These are phyloP conservation scores for Thrips palmi DNA, from an alignment of 1,140 invertebrate genomes.

Conservation along the genomic window DNA sequence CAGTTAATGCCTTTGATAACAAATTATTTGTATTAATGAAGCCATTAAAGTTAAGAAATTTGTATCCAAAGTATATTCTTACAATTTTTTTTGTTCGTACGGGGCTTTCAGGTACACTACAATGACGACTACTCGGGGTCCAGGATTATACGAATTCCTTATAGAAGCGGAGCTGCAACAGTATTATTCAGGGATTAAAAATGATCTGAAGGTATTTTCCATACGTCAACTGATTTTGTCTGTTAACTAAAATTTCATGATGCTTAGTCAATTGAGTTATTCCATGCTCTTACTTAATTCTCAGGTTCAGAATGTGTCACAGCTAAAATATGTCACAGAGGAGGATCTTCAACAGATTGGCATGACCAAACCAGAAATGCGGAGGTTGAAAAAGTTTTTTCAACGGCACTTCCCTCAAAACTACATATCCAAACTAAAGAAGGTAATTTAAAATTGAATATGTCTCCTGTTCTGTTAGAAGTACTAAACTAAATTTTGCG, in stretches of 20 bases:
- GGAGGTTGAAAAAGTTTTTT: conserved; percentile 81
- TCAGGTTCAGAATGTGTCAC: conserved; percentile 72
- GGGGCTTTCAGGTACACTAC: too few relatives aligned
- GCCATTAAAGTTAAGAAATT: too few relatives aligned
- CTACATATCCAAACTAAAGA: conserved; percentile 81
- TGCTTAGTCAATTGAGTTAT: not conserved
- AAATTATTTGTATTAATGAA: too few relatives aligned
- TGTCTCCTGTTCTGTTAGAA: conserved; percentile 25
- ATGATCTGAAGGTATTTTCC: conserved; percentile 28
- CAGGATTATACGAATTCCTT: conserved; percentile 75
- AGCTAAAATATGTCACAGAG: conserved; percentile 92
- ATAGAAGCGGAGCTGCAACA: conserved; percentile 78
- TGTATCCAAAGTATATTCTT: too few relatives aligned
- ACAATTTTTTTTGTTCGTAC: too few relatives aligned
- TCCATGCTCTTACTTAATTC: conserved; percentile 15
- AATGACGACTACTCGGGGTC: conserved; percentile 27
- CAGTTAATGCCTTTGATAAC: too few relatives aligned
- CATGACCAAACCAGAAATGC: conserved; percentile 88
- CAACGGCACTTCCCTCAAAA: conserved; percentile 85
- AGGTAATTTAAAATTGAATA: conserved; percentile 32
- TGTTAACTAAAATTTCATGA: not conserved
- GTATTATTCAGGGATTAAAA: conserved; percentile 56
- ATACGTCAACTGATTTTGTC: not conserved
- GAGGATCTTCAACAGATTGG: conserved; percentile 81
- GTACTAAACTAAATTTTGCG: conserved; percentile 15